phyloP scores from a whole-genome alignment of 2,888 invertebrate species.

The Platypus cylindrus region DNA sequence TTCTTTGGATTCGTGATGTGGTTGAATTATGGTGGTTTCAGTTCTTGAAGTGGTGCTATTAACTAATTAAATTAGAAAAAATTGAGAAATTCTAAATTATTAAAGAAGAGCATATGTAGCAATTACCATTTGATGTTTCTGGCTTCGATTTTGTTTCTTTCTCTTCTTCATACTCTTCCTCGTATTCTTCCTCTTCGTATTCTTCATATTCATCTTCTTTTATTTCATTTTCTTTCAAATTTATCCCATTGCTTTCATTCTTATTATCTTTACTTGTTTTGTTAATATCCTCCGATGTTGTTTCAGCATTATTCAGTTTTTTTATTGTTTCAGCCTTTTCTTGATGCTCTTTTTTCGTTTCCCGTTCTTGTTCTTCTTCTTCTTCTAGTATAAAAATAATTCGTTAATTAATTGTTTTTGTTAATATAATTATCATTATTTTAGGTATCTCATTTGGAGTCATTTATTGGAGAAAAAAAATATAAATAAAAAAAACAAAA shows the following conservation, averaged over 20 bases:
- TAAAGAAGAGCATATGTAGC: too few species aligned
- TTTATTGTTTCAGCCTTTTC: conserved; percentile 9
- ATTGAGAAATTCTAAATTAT: too few species aligned
- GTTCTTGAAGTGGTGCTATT: too few species aligned
- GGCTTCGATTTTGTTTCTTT: not conserved
- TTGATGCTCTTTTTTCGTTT: conserved; percentile 18
- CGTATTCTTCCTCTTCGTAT: conserved; percentile 10
- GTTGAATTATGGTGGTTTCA: too few species aligned
- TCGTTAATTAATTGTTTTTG: not conserved
- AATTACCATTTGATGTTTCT: too few species aligned
- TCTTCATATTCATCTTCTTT: conserved; percentile 1
- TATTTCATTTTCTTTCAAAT: not conserved
- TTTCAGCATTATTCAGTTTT: not conserved
- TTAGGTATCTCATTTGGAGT: too few species aligned
- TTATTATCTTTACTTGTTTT: too few species aligned
- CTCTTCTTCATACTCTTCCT: conserved; percentile 10
- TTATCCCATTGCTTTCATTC: not conserved
- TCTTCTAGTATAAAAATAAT: conserved; percentile 4
- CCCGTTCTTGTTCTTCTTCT: conserved; percentile 17
- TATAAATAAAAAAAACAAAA: too few species aligned
- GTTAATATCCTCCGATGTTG: not conserved
- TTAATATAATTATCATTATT: too few species aligned
- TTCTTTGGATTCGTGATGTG: too few species aligned
- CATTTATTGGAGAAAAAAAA: too few species aligned
- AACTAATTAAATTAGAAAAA: too few species aligned